These are phyloP conservation scores for Glossosoma conforme DNA, from an alignment of 1,140 invertebrate species.

Conservation along the genomic window DNA sequence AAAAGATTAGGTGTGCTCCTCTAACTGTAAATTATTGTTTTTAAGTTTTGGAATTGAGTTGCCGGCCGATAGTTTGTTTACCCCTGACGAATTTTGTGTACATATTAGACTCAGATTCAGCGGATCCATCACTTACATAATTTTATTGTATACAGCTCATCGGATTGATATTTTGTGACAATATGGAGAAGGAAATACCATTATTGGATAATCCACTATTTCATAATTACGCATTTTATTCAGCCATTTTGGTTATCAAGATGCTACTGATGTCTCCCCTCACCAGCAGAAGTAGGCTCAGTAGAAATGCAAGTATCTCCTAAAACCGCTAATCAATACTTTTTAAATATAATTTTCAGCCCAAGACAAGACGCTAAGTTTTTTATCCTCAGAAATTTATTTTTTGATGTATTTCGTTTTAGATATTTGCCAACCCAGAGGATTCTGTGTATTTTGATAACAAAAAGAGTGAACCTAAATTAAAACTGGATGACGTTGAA, in stretches of 20 bases:
- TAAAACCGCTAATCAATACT: too few species aligned
- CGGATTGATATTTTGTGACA: too few species aligned
- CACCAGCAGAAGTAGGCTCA: slow-evolving; percentile 43
- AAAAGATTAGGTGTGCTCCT: too few species aligned
- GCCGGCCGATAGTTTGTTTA: too few species aligned
- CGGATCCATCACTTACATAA: too few species aligned
- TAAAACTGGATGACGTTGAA: slow-evolving; percentile 37
- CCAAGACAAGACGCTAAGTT: slow-evolving; percentile 3
- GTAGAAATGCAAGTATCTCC: slow-evolving; percentile 33
- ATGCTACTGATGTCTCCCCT: slow-evolving; percentile 47
- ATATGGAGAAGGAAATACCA: too few species aligned
- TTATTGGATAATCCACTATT: slow-evolving; percentile 42
- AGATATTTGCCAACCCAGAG: slow-evolving; percentile 38
- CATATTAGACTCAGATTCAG: too few species aligned
- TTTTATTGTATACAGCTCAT: too few species aligned
- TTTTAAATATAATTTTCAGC: neutral
- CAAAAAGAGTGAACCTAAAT: slow-evolving; percentile 18
- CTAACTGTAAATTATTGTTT: too few species aligned
- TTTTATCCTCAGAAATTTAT: neutral
- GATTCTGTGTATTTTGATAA: slow-evolving; percentile 32
- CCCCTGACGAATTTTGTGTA: too few species aligned
- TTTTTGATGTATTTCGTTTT: neutral
- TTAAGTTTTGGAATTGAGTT: too few species aligned
- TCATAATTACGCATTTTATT: slow-evolving; percentile 48
- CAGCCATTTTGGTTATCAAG: slow-evolving; percentile 51